Evolutionary conservation across 2,113 vertebrate genomes (phyloP).

Genomic region (Gobius niger): DNA sequence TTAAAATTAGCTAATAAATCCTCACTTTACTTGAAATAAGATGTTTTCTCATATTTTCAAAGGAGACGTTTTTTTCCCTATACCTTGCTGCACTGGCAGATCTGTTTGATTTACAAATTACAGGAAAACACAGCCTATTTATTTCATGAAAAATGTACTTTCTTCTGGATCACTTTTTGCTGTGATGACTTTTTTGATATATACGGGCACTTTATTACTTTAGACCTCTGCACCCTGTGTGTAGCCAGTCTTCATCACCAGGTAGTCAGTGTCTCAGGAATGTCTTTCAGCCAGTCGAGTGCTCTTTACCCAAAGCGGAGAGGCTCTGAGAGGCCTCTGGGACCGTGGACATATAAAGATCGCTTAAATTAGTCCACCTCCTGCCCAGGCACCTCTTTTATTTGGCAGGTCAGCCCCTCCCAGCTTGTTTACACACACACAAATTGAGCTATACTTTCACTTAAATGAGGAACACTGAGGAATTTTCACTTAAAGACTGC

Average conservation of each 20-base stretch:
- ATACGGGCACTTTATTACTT: slow-evolving; percentile 37
- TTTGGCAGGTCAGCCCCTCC: slow-evolving; percentile 40
- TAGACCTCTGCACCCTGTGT: slow-evolving; percentile 29
- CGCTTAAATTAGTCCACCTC: slow-evolving; percentile 66
- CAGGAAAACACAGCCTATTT: too few relatives aligned
- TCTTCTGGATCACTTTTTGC: too few relatives aligned
- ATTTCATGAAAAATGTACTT: too few relatives aligned
- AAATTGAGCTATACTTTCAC: slow-evolving; percentile 49
- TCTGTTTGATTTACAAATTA: too few relatives aligned
- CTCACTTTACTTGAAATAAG: too few relatives aligned
- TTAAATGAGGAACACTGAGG: slow-evolving; percentile 39
- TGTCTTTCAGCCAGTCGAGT: slow-evolving; percentile 73
- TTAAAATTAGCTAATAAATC: too few relatives aligned
- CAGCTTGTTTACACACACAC: slow-evolving; percentile 60
- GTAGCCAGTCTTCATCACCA: slow-evolving; percentile 50
- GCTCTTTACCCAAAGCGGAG: slow-evolving; percentile 65
- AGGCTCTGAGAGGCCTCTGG: slow-evolving; percentile 58
- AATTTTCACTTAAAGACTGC: slow-evolving; percentile 9
- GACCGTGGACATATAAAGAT: slow-evolving; percentile 61
- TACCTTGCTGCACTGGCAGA: too few relatives aligned
- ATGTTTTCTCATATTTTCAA: too few relatives aligned
- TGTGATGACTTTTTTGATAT: too few relatives aligned
- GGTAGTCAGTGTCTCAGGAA: slow-evolving; percentile 69
- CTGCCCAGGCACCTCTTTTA: slow-evolving; percentile 57
- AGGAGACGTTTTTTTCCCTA: too few relatives aligned